These are phyloP conservation scores for Dermolepida albohirtum DNA, from an alignment of 2,888 invertebrate species.

Conservation along the genomic window DNA sequence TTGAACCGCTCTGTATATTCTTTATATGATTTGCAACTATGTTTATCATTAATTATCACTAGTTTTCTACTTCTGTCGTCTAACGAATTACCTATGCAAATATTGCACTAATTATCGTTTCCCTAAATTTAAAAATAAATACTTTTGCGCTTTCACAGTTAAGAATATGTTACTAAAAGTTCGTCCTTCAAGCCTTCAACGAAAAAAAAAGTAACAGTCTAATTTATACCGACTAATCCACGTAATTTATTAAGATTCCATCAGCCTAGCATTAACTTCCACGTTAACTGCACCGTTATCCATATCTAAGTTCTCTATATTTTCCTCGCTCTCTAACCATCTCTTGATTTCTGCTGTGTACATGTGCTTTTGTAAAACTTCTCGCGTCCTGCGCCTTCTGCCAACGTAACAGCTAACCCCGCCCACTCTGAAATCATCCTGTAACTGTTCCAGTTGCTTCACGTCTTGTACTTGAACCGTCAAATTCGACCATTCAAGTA, in stretches of 20 bases:
- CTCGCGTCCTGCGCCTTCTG: conserved; percentile 79
- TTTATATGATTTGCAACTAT: too few species aligned
- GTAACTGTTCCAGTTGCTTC: conserved; percentile 66
- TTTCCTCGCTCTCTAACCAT: conserved; percentile 79
- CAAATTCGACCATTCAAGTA: conserved; percentile 75
- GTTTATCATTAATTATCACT: too few species aligned
- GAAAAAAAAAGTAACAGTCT: neutral
- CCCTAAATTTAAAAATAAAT: too few species aligned
- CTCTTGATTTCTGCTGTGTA: conserved; percentile 79
- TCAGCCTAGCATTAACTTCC: conserved; percentile 10
- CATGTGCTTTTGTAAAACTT: conserved; percentile 82
- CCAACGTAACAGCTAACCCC: conserved; percentile 78
- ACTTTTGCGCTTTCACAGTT: too few species aligned
- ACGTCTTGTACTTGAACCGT: conserved; percentile 69
- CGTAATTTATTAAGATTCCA: conserved; percentile 26
- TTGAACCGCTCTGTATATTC: too few species aligned
- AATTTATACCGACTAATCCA: neutral
- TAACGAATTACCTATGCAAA: too few species aligned
- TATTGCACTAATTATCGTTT: too few species aligned
- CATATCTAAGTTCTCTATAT: conserved; percentile 62
- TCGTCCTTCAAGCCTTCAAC: neutral
- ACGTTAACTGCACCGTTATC: conserved; percentile 9
- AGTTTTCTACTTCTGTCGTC: too few species aligned
- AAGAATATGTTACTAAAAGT: too few species aligned
- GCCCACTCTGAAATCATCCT: conserved; percentile 66